Base-by-base conservation (phyloP, 2,797 vertebrate species). In the Rhinogobio ventralis region DNA sequence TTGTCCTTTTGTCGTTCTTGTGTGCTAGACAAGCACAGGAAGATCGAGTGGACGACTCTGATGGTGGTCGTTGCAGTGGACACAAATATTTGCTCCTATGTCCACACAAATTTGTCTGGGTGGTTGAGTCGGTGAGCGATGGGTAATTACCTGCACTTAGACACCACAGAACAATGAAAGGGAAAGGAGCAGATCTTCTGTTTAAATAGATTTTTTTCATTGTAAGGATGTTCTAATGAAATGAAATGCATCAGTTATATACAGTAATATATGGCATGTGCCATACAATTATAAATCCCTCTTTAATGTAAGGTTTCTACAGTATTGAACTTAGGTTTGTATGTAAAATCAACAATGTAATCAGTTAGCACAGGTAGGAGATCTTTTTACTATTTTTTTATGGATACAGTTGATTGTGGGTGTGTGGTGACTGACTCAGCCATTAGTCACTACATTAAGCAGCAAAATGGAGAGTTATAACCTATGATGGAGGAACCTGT, bases 41-140 rank as follows among this genome's bases (percentile, higher is more conserved):
- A 88, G 55, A 82, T 72, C 20, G 62, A 81, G 84, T 60, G 85
- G 30, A 62, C 28, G 2, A 25, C 87, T 81, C 53, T 42, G 85
- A 81, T 79, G 88, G 83, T 85, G 84, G 81, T 88, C 80, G 79
- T 19, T 84, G 83, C 79, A 76, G n/a, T 46, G 62, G 83, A 84
- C 69, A 81, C 87, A 90, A 86, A 90, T 88, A 88, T 88, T 88
- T 87, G 86, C 87, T 67, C 33, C 64, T 51, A 81, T 62, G 82
- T 85, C 82, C 78, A 82, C 20, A 81, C 84, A 76, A 80, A 87
- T 88, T 85, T 85, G 83, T 83, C 79, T 87, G 42, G 76, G 17
- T 62, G 73, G 76, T 74, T 81, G 78, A 81, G 73, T 74, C 53
- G 39, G 69, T 88, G 83, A 84, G 60, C 71, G 85, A 85, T 85